These are phyloP conservation scores for Aviceda subcristata DNA, from an alignment of 2,113 vertebrate genomes.

Conservation along the genomic window DNA sequence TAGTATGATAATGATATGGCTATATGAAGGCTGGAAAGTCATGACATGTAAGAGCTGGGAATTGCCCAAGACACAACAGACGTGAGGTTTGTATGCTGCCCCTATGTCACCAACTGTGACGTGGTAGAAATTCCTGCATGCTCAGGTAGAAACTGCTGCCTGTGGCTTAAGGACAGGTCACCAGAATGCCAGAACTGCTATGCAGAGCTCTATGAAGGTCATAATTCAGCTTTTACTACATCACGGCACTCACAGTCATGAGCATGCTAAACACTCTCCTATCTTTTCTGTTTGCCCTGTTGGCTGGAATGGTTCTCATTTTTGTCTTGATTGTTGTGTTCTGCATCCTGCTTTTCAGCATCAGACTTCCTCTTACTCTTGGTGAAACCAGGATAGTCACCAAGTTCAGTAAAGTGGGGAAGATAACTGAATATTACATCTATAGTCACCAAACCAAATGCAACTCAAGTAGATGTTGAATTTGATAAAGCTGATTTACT, in stretches of 20 bases:
- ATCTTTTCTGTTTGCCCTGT: too few species aligned
- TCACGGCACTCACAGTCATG: too few species aligned
- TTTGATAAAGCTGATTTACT: background rate
- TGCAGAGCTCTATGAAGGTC: too few species aligned
- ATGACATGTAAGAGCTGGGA: background rate
- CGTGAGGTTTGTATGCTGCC: background rate
- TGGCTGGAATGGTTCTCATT: background rate
- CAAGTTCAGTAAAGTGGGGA: background rate
- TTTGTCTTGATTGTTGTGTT: background rate
- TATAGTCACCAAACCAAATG: background rate
- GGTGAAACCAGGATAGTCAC: background rate
- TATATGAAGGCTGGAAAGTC: background rate
- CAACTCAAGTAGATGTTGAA: background rate
- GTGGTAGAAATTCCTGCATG: accelerated
- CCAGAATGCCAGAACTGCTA: too few species aligned
- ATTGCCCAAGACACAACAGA: background rate
- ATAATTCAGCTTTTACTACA: too few species aligned
- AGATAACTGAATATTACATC: background rate
- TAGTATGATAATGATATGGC: background rate
- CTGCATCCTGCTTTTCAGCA: background rate
- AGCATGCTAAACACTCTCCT: too few species aligned
- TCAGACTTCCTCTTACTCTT: background rate
- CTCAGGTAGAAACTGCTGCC: background rate
- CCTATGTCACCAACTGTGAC: background rate
- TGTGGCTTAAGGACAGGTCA: too few species aligned